Percentiles rank a stretch among this genome's conserved stretches.
phyloP scores from a whole-genome alignment of 2,113 vertebrate species.

The Dipodomys ordii region DNA sequence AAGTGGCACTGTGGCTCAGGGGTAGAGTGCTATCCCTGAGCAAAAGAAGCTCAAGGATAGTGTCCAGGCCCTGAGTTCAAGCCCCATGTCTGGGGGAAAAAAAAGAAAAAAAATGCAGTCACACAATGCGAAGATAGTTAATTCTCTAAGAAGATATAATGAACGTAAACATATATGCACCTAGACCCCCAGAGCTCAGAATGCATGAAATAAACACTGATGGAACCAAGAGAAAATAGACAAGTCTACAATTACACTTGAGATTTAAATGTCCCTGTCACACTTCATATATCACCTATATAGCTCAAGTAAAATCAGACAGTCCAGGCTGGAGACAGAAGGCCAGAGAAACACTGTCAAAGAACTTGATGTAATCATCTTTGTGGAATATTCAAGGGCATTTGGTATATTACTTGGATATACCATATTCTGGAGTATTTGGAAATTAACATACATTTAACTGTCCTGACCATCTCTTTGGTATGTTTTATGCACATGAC shows the following conservation, averaged over 20 bases:
- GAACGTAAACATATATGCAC: neutral
- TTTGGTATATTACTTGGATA: neutral
- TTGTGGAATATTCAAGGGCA: neutral
- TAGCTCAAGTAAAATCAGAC: neutral
- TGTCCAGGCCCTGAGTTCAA: too few relatives aligned
- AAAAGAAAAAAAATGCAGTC: neutral
- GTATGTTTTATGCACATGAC: neutral
- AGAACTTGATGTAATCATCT: neutral
- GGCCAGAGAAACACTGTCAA: neutral
- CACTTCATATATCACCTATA: neutral
- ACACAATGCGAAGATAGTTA: neutral
- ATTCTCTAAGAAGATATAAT: neutral
- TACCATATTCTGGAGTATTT: neutral
- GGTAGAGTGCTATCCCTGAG: too few relatives aligned
- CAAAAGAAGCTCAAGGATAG: too few relatives aligned
- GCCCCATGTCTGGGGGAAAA: too few relatives aligned
- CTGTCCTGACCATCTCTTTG: neutral
- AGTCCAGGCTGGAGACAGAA: neutral
- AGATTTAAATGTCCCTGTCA: neutral
- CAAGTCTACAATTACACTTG: neutral
- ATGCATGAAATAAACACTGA: neutral
- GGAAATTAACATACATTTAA: neutral
- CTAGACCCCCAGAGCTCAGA: neutral
- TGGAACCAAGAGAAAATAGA: neutral
- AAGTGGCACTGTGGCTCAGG: too few relatives aligned